phyloP scores from a whole-genome alignment of 2,113 vertebrate species.

The Urocitellus parryii region DNA sequence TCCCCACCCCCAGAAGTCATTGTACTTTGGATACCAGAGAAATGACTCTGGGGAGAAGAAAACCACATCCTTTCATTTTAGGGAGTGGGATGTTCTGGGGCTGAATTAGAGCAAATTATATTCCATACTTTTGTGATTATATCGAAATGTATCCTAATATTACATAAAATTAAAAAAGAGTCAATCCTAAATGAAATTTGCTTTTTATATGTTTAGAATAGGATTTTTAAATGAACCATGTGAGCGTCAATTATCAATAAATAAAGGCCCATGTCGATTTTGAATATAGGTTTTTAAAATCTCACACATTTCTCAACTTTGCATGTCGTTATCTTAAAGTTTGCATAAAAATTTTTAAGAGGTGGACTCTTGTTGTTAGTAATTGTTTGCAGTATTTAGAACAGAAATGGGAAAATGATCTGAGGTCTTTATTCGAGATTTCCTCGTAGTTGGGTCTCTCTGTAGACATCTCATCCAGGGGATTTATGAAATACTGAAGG shows the following conservation, averaged over 20 bases:
- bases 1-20: accelerated
- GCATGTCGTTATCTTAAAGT: constrained; percentile 61
- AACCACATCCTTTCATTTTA: constrained; percentile 52
- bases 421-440: constrained; percentile 71
- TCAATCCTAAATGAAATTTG: constrained; percentile 25
- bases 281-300: constrained; percentile 42
- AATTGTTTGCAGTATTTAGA: constrained; percentile 69
- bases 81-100: no score
- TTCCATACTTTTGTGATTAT: no score
- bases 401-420: constrained; percentile 62
- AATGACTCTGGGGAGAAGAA: constrained; percentile 70
- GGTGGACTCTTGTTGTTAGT: constrained; percentile 75
- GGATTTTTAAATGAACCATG: background rate
- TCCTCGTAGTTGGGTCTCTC: constrained; percentile 70
- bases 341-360: constrained; percentile 64
- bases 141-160: no score
- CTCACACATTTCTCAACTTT: constrained; percentile 52
- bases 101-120: no score
- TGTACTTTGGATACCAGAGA: constrained; percentile 23
- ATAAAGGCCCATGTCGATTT: constrained; percentile 57
- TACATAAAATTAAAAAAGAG: no score
- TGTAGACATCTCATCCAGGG: constrained; percentile 78
- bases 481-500: constrained; percentile 83
- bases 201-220: constrained; percentile 66
- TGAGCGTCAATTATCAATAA: constrained; percentile 35